A percentile compares a stretch with the other conserved stretches of the same genome.
These are phyloP conservation scores for Deroplatys truncata DNA, from an alignment of 2,888 invertebrate genomes.

Conservation along the genomic window DNA sequence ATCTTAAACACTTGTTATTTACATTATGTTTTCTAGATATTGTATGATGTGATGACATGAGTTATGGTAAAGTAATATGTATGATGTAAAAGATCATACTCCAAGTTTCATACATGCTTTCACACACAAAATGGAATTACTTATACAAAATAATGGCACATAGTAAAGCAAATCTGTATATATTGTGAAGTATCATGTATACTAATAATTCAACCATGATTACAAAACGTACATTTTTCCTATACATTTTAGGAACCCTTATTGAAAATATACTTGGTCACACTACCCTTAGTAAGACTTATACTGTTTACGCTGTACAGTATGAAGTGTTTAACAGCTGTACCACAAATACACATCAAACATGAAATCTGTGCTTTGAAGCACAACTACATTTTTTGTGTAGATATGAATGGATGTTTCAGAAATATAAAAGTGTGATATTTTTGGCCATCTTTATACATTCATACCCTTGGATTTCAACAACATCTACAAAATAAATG, in stretches of 20 bases:
- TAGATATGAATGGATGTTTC: background rate
- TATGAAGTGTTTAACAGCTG: background rate
- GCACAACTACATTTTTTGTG: background rate
- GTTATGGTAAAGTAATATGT: background rate
- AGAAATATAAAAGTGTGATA: background rate
- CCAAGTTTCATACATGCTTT: background rate
- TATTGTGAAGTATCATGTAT: background rate
- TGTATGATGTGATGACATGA: background rate
- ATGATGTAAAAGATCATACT: background rate
- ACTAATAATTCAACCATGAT: background rate
- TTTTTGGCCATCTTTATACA: background rate
- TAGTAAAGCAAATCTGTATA: background rate
- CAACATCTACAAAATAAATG: background rate
- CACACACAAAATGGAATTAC: background rate
- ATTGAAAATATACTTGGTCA: background rate
- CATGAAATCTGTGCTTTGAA: background rate
- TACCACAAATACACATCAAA: background rate
- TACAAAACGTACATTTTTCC: background rate
- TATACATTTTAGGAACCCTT: background rate
- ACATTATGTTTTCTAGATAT: background rate
- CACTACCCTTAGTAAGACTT: background rate
- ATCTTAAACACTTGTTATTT: background rate
- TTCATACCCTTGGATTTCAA: background rate
- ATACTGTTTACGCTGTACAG: background rate
- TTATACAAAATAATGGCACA: background rate